Evolutionary conservation across 1,140 invertebrate species (phyloP), one percentile per base, ranked within the genome.

Genomic region (Drosophila lowei): DNA sequence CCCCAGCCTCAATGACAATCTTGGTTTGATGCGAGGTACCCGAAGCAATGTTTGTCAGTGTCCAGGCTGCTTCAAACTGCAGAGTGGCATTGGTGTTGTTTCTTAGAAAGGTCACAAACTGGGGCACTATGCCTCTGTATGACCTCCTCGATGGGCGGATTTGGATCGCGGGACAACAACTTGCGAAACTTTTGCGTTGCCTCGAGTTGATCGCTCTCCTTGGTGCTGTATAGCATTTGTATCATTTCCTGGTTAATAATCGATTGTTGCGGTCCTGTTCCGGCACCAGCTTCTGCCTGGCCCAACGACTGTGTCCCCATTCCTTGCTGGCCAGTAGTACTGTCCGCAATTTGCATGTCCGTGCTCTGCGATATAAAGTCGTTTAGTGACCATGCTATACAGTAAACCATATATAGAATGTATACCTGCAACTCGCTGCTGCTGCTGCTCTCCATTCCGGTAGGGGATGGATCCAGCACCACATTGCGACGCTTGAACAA

Each of bases 131-230:
- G 79, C 98, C 98, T 57, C 79, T 96, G 93, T 88, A 99, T 99
- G n/a, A 99, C 98, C 94, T 99, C 98, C 92, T 99, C 97, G 84
- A 99, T 99, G 2, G 98, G 98, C 49, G 98, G 98, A 93, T 99
- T 98, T 7, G 98, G 98, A 93, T 99, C 98, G 92, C 95, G 94
- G 73, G 97, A 99, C 43, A 99, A 92, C 49, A 99, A 93, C 93
- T 98, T 99, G 65, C 98, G 94, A 92, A 99, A 99, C 90, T 96
- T 97, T 89, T 99, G 98, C 49, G 98, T 99, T 13, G 98, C 98
- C 83, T 93, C 92, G 50, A 99, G 93, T 90, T 99, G 97, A 76
- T 96, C 94, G 76, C 96, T 94, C 34, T 95, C 92, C 91, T 96
- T 94, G 53, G 94, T 93, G 92, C 96, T 97, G 91, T 98, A 97